These are phyloP conservation scores for Urocolius indicus DNA, from an alignment of 2,113 vertebrate species.

Conservation along the genomic window DNA sequence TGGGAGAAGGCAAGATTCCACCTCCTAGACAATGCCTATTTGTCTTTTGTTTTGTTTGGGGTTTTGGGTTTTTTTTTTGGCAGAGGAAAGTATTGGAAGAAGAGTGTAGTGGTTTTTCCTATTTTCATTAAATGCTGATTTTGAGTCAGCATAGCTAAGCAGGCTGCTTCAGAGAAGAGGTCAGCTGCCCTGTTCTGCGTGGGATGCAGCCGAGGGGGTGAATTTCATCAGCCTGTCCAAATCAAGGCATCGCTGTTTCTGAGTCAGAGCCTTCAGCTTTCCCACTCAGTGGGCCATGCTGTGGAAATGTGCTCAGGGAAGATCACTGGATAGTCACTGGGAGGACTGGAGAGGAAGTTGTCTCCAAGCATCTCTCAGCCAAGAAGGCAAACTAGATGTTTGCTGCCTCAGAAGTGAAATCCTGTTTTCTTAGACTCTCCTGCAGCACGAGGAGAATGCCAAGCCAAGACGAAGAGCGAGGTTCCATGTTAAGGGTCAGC, in stretches of 20 bases:
- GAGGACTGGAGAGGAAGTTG: background rate
- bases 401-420: background rate
- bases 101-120: background rate
- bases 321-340: background rate
- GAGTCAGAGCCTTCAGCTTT: background rate
- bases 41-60: background rate
- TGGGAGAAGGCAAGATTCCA: background rate
- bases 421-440: background rate
- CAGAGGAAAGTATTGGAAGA: background rate
- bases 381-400: background rate
- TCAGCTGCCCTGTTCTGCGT: background rate
- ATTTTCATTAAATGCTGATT: background rate
- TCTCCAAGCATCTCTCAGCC: background rate
- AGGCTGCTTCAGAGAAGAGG: background rate
- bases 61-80: background rate
- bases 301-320: background rate
- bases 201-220: accelerated
- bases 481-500: accelerated
- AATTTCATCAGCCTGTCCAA: background rate
- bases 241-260: background rate
- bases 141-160: background rate
- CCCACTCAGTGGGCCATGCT: accelerated
- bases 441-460: background rate
- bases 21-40: background rate
- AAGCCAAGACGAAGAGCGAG: background rate